Base-by-base conservation (phyloP, 2,797 vertebrate genomes). In the Micromesistius poutassou region DNA sequence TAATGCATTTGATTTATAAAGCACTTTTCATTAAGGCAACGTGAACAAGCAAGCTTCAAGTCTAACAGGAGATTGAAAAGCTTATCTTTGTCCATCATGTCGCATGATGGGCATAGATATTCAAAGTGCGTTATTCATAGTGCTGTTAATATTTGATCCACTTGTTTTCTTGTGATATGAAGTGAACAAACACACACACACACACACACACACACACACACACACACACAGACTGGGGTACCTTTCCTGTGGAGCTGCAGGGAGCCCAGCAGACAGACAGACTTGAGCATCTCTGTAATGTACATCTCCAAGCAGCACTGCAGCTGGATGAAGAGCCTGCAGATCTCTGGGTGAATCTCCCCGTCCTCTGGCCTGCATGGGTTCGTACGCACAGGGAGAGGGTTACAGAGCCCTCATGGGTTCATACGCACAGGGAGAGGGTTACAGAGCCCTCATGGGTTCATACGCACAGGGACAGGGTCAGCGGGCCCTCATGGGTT, bases 241-340 rank as follows among this genome's bases (percentile, higher is more conserved):
- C 98, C 97, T 98, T 97, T 98, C 89, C 96, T 95, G 91, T 98
- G 97, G 89, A 98, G 95, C 91, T 98, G 97, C 90, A 98, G 94
- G 68, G 98, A 98, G 84, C 97, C 96, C 82, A 99, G 94, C 87
- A 99, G 93, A 91, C 97, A 99, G 78, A 97, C 95, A 74, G 98
- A 98, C 89, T 99, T 99, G 12, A 99, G 94, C 97, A 99, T 99
- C 94, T 99, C 98, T 55, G 97, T 96, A 83, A 97, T 98, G 87
- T 98, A 99, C 98, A 99, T 99, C 94, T 99, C 98, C 91, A 99
- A 93, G 90, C 97, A 98, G 89, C 98, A 98, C 86, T 99, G 97
- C 83, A 99, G 93, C 94, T 99, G 98, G 89, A 99, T 98, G 84
- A 97, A 99, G 82, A 99, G 94, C 81, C 97, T 92, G 86, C 97